Evolutionary conservation across 1,140 invertebrate species (phyloP).

Genomic region (Nasonia longicornis): DNA sequence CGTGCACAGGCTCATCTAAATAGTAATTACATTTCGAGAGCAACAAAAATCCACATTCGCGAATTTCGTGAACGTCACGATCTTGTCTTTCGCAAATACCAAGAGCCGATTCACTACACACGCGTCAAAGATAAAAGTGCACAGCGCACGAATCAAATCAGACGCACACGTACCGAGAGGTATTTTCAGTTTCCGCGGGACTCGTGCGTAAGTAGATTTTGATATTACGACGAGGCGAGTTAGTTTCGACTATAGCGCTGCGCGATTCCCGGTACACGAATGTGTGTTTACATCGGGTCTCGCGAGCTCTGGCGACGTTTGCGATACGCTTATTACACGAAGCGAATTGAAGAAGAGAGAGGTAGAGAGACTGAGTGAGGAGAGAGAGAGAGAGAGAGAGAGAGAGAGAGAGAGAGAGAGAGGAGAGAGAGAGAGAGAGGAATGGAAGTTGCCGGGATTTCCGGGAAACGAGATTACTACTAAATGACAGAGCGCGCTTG

Average conservation of each 20-base stretch:
- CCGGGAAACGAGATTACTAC: slow-evolving; percentile 35
- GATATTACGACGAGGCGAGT: neutral
- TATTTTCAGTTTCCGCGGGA: neutral
- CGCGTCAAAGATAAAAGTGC: neutral
- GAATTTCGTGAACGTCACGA: neutral
- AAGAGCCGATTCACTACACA: neutral
- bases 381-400: neutral
- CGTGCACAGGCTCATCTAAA: neutral
- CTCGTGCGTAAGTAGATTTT: neutral
- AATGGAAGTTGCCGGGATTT: slow-evolving; percentile 28
- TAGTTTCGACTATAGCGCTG: neutral
- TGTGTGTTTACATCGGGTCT: neutral
- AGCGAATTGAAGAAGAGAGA: neutral
- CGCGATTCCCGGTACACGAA: neutral
- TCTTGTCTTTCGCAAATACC: neutral
- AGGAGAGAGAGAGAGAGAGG: neutral
- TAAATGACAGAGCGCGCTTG: slow-evolving; percentile 9
- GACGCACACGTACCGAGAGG: neutral
- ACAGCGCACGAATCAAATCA: neutral
- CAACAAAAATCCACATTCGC: slow-evolving; percentile 6
- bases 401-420: neutral
- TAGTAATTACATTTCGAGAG: slow-evolving; percentile 22
- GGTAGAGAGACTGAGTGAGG: neutral
- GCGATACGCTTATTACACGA: slow-evolving; percentile 18
- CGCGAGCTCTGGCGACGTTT: neutral